These are phyloP conservation scores for Tyria jacobaeae DNA, from an alignment of 2,888 invertebrate genomes.

Conservation along the genomic window DNA sequence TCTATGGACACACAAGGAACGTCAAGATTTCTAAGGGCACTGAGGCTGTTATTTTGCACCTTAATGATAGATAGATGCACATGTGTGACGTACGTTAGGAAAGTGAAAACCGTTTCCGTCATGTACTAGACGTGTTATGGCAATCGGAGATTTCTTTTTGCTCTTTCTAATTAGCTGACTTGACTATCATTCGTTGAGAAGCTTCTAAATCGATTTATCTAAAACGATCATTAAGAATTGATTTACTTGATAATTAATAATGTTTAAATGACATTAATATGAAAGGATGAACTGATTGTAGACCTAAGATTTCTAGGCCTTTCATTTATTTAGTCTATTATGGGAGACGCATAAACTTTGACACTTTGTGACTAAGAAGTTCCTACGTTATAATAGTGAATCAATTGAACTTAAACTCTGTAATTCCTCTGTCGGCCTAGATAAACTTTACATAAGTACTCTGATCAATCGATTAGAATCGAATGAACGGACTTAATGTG, in stretches of 20 bases:
- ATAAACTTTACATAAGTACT: too few species aligned
- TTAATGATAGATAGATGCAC: constrained; percentile 36
- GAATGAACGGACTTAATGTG: too few species aligned
- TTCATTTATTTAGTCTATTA: too few species aligned
- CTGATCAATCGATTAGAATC: too few species aligned
- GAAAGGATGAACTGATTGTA: too few species aligned
- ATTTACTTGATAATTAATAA: too few species aligned
- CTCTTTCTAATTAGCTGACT: constrained; percentile 13
- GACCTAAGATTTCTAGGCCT: too few species aligned
- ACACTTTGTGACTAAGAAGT: too few species aligned
- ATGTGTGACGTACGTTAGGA: constrained; percentile 37
- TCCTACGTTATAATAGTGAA: too few species aligned
- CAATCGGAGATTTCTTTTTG: constrained; percentile 21
- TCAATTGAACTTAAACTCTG: not conserved
- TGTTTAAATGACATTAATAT: too few species aligned
- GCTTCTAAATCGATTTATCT: constrained; percentile 2
- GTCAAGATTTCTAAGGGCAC: constrained; percentile 34
- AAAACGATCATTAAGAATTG: not conserved
- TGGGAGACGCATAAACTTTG: too few species aligned
- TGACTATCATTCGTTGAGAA: constrained; percentile 1
- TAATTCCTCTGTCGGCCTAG: not conserved
- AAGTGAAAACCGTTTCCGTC: constrained; percentile 48
- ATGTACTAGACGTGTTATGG: constrained; percentile 31
- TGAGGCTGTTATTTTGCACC: constrained; percentile 24
- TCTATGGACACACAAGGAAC: constrained; percentile 26